Evolutionary conservation across 2,888 invertebrate genomes (phyloP), one percentile per base, ranked within the genome.

Genomic region (Esperia sulphurella): DNA sequence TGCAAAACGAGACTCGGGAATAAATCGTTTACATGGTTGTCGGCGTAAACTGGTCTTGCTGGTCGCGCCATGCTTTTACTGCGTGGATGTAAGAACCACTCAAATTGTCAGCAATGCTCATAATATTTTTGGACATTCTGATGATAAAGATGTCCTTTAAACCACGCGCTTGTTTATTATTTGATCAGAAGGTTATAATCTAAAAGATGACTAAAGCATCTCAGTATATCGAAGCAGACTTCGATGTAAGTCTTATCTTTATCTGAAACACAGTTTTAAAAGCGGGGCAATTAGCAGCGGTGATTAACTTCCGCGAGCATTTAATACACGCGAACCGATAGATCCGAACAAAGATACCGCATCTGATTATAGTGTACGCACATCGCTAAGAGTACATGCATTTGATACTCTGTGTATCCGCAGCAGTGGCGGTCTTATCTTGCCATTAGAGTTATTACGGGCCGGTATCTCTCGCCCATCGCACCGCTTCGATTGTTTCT

Each of bases 11-110:
- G 83, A 71, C 76, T 79, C 72, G 75, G 81, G 84, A 83, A 88
- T 88, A 87, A 88, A 88, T 89, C 84, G 88, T 88, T 89, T 89
- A 89, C 88, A 89, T 87, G 87, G 78, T 86, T 87, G 88, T 89
- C 87, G 84, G 87, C 84, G 84, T 86, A 89, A 88, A 88, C 88
- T 87, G 88, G 88, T 88, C 87, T 64, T 76, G 70, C 75, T 72
- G 71, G 73, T 67, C 60, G 65, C 65, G 65, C 65, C 54, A 62
- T 66, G 68, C 55, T 57, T 61, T 61, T 69, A 69, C 69, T 65
- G 63, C 66, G 63, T 66, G 62, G 75, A 75, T 73, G 74, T 79
- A 79, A 73, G 79, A 72, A 68, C 68, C 66, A 68, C 68, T 71
- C 48, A 21, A 39, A 39, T 13, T 21, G 5, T 21, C 21, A 2